Base-by-base conservation (phyloP, 2,888 invertebrate species). In the Chirona hameri region DNA sequence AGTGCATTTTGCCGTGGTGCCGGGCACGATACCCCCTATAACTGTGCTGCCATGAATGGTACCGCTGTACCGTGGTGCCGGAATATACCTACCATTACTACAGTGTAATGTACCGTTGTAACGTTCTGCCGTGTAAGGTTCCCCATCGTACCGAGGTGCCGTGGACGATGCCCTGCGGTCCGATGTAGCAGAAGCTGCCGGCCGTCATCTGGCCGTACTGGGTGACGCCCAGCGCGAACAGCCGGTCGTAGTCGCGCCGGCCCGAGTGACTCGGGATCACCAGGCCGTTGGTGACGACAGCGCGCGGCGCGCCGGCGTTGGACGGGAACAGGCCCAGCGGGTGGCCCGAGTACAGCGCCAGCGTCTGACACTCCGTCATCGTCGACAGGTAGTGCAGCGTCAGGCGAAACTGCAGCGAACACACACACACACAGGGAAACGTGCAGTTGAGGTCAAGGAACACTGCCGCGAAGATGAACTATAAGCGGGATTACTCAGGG, bases 151-250 rank as follows among this genome's bases (percentile, higher is more conserved):
- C 91, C 83, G 91, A 91, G 9, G 91, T 92, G 48, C 92, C 92
- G 86, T 92, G 92, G 21, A 92, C 91, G 84, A 92, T 92, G 29
- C 91, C 91, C 86, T 92, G 91, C 15, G 91, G 91, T 12, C 92
- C 91, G 85, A 92, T 92, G 87, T 92, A 92, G 85, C 91, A 91
- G 86, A 89, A 92, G 85, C 90, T 90, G 24, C 91, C 91, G 14
- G 91, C 91, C 10, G 92, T 92, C 91, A 92, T 92, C 86, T 92
- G 91, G 0, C 91, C 91, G 86, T 91, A 91, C 88, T 52, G 79
- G 0, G 91, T 90, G 1, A 91, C 91, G 52, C 91, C 91, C 29
- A 91, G 86, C 4, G 91, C 91, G 87, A 92, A 92, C 87, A 90
- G 87, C 84, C 89, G 89, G 85, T 91, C 91, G 85, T 92, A 92